phyloP scores from a whole-genome alignment of 2,888 invertebrate genomes.

The Diaprepes abbreviatus region DNA sequence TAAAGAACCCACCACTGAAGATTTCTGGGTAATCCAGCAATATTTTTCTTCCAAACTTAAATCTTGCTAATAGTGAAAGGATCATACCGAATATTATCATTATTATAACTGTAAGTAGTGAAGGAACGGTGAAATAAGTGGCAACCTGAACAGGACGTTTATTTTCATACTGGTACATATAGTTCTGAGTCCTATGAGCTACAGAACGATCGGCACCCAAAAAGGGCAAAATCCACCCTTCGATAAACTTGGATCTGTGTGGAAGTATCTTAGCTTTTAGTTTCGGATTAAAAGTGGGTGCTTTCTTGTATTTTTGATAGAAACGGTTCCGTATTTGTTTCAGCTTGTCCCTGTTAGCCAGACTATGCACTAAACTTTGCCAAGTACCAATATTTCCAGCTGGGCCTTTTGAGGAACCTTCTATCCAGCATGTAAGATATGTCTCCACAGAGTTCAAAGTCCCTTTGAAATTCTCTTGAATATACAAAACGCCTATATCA shows the following conservation, averaged over 20 bases:
- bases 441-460: constrained; percentile 84
- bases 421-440: constrained; percentile 70
- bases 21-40: constrained; percentile 42
- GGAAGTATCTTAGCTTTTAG: constrained; percentile 59
- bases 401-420: constrained; percentile 64
- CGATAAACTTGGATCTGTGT: constrained; percentile 51
- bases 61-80: constrained; percentile 68
- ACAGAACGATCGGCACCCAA: constrained; percentile 87
- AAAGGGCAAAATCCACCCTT: constrained; percentile 72
- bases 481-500: constrained; percentile 87
- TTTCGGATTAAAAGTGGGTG: constrained; percentile 74
- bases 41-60: constrained; percentile 73
- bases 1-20: constrained; percentile 72
- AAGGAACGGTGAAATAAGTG: constrained; percentile 74
- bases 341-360: constrained; percentile 77
- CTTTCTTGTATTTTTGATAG: constrained; percentile 70
- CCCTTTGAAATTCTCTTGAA: constrained; percentile 84
- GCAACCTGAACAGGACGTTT: constrained; percentile 81
- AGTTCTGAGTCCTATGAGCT: constrained; percentile 84
- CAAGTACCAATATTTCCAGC: constrained; percentile 88
- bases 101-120: constrained; percentile 69
- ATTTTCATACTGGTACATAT: constrained; percentile 76
- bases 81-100: constrained; percentile 72
- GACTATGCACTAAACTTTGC: constrained; percentile 86
- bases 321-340: constrained; percentile 74